Evolutionary conservation across 2,888 invertebrate genomes (phyloP).

Genomic region (Plagodis pulveraria): DNA sequence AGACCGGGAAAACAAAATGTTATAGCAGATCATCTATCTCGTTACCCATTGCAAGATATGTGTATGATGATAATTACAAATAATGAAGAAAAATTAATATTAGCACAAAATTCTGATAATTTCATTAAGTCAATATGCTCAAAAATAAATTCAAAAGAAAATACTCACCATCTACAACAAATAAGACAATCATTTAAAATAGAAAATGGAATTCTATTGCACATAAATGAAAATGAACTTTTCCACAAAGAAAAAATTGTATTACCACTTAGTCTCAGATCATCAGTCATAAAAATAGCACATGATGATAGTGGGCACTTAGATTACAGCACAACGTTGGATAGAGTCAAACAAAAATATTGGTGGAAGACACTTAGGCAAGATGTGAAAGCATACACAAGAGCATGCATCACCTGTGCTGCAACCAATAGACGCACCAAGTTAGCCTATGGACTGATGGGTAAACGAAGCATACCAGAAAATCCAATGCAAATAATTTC

Average conservation of each 20-base stretch:
- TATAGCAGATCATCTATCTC: not conserved
- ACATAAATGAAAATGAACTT: slow-evolving; percentile 4
- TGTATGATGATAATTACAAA: slow-evolving; percentile 6
- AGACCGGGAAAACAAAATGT: slow-evolving; percentile 13
- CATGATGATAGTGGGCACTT: slow-evolving; percentile 24
- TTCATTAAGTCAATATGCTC: not conserved
- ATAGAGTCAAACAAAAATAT: slow-evolving; percentile 3
- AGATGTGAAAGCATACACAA: slow-evolving; percentile 17
- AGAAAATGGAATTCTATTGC: not conserved
- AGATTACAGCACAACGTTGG: slow-evolving; percentile 8
- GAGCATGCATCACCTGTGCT: slow-evolving; percentile 17
- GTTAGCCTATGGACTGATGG: slow-evolving; percentile 20
- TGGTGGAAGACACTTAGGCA: slow-evolving; percentile 19
- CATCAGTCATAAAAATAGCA: slow-evolving; percentile 13
- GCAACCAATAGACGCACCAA: slow-evolving; percentile 7
- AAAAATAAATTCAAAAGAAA: not conserved
- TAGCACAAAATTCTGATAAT: not conserved
- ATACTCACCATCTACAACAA: not conserved
- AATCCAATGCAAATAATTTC: slow-evolving; percentile 13
- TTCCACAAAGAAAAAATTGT: slow-evolving; percentile 5
- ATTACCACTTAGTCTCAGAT: slow-evolving; percentile 4
- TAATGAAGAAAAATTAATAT: slow-evolving; percentile 2
- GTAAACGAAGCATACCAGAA: slow-evolving; percentile 16
- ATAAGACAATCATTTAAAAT: not conserved
- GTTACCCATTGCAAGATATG: slow-evolving; percentile 10